Conservation (phyloP, 2,797 vertebrate genomes). For the Varecia variegata region DNA sequence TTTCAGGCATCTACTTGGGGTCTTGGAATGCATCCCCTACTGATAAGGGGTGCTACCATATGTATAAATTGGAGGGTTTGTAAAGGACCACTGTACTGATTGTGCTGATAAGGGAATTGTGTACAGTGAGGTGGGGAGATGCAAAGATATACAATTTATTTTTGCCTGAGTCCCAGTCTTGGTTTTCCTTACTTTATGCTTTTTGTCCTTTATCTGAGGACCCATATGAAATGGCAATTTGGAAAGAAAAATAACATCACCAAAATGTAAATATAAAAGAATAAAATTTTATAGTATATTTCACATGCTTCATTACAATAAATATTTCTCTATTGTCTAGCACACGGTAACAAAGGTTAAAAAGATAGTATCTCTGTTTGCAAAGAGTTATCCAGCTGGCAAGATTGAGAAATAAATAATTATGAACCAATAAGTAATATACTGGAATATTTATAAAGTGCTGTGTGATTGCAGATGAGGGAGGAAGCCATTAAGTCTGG, state of each 20-base stretch:
- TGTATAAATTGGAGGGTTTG: neutral
- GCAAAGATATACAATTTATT: neutral
- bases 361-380: neutral
- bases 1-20: neutral
- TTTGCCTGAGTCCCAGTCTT: neutral
- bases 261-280: neutral
- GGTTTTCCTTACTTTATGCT: neutral
- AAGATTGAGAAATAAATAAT: neutral
- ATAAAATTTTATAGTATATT: neutral
- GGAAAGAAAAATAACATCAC: neutral
- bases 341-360: neutral
- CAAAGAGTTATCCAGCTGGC: neutral
- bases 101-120: neutral
- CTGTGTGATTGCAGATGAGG: neutral
- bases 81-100: neutral
- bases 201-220: neutral
- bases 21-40: neutral
- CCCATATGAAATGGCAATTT: neutral
- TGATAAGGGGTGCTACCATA: neutral
- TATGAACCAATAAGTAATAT: neutral
- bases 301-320: neutral
- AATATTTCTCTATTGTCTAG: neutral
- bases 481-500: neutral
- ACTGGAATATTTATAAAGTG: neutral
- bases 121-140: neutral